Conservation (phyloP, 2,888 invertebrate genomes). For the Hyposoter dolosus region DNA sequence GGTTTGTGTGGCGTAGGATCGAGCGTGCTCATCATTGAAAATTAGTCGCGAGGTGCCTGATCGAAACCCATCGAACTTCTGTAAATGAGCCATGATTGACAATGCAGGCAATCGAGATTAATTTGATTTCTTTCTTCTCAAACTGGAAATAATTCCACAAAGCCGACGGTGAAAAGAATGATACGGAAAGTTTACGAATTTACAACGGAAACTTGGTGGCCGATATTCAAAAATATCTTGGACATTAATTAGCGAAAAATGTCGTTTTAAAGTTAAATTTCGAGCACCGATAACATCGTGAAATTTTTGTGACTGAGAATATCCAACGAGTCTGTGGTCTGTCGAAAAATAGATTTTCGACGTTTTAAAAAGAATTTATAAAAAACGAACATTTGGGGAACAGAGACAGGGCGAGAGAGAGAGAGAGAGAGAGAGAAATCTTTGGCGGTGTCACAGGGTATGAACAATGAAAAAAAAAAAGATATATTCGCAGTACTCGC, state of each 20-base stretch:
- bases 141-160: not conserved
- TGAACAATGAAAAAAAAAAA: conserved; percentile 59
- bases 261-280: not conserved
- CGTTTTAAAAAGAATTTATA: conserved; percentile 9
- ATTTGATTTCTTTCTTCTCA: not conserved
- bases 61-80: not conserved
- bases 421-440: not conserved
- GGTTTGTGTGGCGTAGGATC: not conserved
- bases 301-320: not conserved
- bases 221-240: not conserved
- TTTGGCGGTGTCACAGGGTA: conserved; percentile 19
- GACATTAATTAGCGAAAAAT: not conserved
- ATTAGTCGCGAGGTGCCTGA: not conserved
- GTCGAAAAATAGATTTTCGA: not conserved
- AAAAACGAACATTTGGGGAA: conserved; percentile 14
- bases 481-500: conserved; percentile 28
- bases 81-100: not conserved
- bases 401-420: not conserved
- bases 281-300: not conserved
- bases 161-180: not conserved
- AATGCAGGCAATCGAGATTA: not conserved
- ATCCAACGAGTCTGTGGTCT: not conserved
- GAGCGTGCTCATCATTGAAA: not conserved
- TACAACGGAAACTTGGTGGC: not conserved
- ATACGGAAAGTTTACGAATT: not conserved